These are phyloP conservation scores for Nycticryphes semicollaris DNA, from an alignment of 2,113 vertebrate genomes.

Conservation along the genomic window DNA sequence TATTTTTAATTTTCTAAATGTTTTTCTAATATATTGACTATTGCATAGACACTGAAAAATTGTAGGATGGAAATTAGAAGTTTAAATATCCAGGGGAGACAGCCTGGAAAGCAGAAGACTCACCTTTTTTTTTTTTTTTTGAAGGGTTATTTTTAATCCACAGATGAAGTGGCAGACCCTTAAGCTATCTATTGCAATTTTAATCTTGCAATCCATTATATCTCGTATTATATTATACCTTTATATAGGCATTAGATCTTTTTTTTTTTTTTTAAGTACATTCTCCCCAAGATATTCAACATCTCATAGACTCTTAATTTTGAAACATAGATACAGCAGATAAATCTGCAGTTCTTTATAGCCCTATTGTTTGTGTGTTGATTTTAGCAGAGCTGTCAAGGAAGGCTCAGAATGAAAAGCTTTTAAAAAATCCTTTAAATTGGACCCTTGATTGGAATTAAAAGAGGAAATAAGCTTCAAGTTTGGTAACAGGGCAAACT, in stretches of 20 bases:
- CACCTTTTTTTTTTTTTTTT: background rate
- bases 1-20: background rate
- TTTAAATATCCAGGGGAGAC: background rate
- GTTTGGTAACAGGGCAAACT: background rate
- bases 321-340: background rate
- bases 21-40: background rate
- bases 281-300: background rate
- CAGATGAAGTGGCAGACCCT: background rate
- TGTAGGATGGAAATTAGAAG: background rate
- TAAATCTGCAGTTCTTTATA: background rate
- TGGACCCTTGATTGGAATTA: background rate
- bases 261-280: background rate
- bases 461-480: background rate
- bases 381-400: background rate
- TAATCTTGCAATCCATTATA: background rate
- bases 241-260: background rate
- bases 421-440: background rate
- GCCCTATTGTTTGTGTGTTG: background rate
- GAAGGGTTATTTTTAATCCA: background rate
- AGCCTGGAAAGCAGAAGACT: background rate
- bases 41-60: background rate
- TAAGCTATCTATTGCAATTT: background rate
- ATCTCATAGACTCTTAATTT: background rate
- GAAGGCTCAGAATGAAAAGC: background rate
- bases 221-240: no score